These are phyloP conservation scores for Poecilia wingei DNA, from an alignment of 2,797 vertebrate species.

Conservation along the genomic window DNA sequence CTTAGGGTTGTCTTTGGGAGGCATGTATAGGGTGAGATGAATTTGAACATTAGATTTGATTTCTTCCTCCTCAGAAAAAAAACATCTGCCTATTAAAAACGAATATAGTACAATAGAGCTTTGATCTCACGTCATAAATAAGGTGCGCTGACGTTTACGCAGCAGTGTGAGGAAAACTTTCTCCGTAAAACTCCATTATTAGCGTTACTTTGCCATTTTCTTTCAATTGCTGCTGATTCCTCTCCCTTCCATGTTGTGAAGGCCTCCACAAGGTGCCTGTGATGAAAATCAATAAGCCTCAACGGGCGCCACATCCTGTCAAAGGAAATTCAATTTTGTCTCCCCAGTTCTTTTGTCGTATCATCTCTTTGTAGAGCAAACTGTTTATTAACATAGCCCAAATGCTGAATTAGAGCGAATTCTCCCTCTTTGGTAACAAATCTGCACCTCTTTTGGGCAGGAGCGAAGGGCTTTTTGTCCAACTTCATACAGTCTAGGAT, in stretches of 20 bases:
- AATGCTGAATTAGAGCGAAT: constrained; percentile 77
- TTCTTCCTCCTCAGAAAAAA: constrained; percentile 19
- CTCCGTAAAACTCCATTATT: constrained; percentile 69
- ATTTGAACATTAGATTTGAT: constrained; percentile 30
- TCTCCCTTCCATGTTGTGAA: constrained; percentile 78
- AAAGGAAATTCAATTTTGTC: constrained; percentile 84
- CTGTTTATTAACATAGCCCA: constrained; percentile 81
- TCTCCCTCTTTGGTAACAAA: constrained; percentile 57
- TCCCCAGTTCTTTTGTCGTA: constrained; percentile 81
- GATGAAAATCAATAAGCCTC: constrained; percentile 85
- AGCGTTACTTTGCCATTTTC: constrained; percentile 78
- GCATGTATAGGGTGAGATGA: constrained; percentile 31
- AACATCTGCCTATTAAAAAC: constrained; percentile 23
- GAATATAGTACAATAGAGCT: constrained; percentile 31
- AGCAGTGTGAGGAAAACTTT: constrained; percentile 61
- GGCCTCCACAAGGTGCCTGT: constrained; percentile 81
- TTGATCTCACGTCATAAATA: constrained; percentile 58
- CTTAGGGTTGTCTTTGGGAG: constrained; percentile 56
- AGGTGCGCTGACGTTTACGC: constrained; percentile 71
- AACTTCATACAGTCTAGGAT: constrained; percentile 42
- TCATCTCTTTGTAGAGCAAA: constrained; percentile 79
- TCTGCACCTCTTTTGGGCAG: constrained; percentile 34
- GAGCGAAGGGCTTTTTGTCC: constrained; percentile 18
- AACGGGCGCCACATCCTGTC: constrained; percentile 83
- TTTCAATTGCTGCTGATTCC: constrained; percentile 78